Percentiles rank a stretch among this genome's conserved stretches.
Conservation (phyloP, 2,797 vertebrate species). For the Percopsis omiscomaycus region DNA sequence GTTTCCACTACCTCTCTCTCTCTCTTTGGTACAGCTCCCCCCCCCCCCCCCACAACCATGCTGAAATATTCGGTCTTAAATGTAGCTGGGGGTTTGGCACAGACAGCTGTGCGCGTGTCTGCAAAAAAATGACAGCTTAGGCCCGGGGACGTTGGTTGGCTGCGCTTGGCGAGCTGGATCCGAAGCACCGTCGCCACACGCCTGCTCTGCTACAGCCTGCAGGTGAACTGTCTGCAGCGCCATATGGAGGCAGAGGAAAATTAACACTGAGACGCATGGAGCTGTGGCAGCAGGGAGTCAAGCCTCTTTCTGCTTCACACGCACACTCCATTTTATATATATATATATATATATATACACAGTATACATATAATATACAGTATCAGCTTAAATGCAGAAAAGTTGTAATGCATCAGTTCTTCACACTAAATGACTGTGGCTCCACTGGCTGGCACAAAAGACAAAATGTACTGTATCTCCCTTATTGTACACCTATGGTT, state of each 20-base stretch:
- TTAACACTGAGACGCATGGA: slow-evolving; percentile 95
- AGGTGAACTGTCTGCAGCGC: slow-evolving; percentile 98
- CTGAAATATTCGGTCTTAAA: slow-evolving; percentile 55
- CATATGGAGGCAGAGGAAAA: slow-evolving; percentile 98
- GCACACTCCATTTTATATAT: not conserved
- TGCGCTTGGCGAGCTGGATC: slow-evolving; percentile 73
- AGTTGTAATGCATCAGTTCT: slow-evolving; percentile 68
- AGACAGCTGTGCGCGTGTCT: slow-evolving; percentile 92
- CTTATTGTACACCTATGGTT: slow-evolving; percentile 66
- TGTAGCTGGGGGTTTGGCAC: slow-evolving; percentile 65
- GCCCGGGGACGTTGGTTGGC: slow-evolving; percentile 89
- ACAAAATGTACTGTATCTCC: slow-evolving; percentile 3
- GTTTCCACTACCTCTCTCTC: slow-evolving; percentile 10
- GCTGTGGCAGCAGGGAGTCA: slow-evolving; percentile 80
- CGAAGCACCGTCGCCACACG: slow-evolving; percentile 58
- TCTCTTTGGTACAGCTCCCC: not conserved
- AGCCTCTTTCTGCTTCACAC: slow-evolving; percentile 27
- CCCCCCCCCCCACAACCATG: slow-evolving; percentile 32
- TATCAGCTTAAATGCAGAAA: slow-evolving; percentile 77
- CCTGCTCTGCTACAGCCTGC: slow-evolving; percentile 93
- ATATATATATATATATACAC: not conserved
- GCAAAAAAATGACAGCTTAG: slow-evolving; percentile 92
- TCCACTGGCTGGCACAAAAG: slow-evolving; percentile 82
- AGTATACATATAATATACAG: not conserved
- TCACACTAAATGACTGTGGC: slow-evolving; percentile 81